These are phyloP conservation scores for Calyptommatus sinebrachiatus DNA, from an alignment of 2,113 vertebrate species.

Conservation along the genomic window DNA sequence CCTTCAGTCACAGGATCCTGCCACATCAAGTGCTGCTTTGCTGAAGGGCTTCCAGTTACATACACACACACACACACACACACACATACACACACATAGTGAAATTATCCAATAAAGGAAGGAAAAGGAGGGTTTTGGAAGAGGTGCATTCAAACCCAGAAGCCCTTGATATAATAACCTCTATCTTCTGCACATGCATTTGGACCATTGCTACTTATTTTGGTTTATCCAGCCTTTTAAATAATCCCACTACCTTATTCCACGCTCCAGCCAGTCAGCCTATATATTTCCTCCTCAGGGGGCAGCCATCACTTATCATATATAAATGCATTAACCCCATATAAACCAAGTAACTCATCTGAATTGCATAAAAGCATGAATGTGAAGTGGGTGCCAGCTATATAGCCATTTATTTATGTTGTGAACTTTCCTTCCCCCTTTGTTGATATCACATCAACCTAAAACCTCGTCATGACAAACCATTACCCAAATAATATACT, in stretches of 20 bases:
- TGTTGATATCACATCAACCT: too few relatives aligned
- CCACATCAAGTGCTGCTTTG: not conserved
- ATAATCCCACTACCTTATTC: conserved; percentile 11
- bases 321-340: too few relatives aligned
- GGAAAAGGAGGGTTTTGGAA: not conserved
- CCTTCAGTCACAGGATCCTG: not conserved
- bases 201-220: conserved; percentile 39
- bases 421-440: too few relatives aligned
- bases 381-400: not conserved
- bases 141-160: conserved; percentile 7
- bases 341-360: not conserved
- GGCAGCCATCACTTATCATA: not conserved
- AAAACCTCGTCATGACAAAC: too few relatives aligned
- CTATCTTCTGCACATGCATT: conserved; percentile 20
- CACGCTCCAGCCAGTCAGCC: conserved; percentile 32
- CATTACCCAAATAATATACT: too few relatives aligned
- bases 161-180: conserved; percentile 34
- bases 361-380: conserved; percentile 4
- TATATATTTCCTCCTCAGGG: conserved; percentile 9
- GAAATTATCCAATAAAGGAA: not conserved
- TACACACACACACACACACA: not conserved
- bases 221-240: conserved; percentile 33
- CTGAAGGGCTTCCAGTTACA: not conserved
- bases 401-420: not conserved
- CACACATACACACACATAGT: not conserved